These are phyloP conservation scores for Clistopyga incitator DNA, from an alignment of 2,888 invertebrate genomes.

Conservation along the genomic window DNA sequence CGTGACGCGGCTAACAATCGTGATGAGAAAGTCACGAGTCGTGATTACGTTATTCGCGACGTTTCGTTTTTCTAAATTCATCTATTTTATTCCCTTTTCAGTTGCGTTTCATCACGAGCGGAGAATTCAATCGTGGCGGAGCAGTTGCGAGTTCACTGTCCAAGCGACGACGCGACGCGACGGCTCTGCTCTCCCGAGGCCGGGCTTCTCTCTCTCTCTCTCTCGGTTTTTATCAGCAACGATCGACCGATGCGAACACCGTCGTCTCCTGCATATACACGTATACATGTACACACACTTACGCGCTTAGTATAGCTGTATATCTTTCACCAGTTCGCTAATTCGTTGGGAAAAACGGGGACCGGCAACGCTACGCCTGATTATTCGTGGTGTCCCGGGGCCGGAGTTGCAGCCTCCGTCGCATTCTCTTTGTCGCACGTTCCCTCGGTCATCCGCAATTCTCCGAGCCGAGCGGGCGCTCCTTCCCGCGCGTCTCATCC, in stretches of 20 bases:
- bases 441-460: constrained; percentile 4
- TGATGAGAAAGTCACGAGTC: too few species aligned
- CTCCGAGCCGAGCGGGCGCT: constrained; percentile 36
- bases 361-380: constrained; percentile 66
- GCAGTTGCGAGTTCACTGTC: constrained; percentile 39
- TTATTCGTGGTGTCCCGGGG: constrained; percentile 57
- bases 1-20: background rate
- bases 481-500: constrained; percentile 35
- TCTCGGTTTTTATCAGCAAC: constrained; percentile 59
- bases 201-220: constrained; percentile 46
- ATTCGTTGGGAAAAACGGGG: constrained; percentile 65
- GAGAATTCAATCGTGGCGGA: constrained; percentile 32
- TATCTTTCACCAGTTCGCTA: constrained; percentile 51
- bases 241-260: constrained; percentile 39
- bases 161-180: constrained; percentile 26
- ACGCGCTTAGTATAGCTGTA: constrained; percentile 13
- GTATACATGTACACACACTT: background rate
- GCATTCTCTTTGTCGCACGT: constrained; percentile 34
- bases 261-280: constrained; percentile 23
- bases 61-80: constrained; percentile 6
- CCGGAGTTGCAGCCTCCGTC: constrained; percentile 35
- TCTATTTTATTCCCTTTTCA: constrained; percentile 10
- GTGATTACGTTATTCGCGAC: background rate
- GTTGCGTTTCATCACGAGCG: constrained; percentile 57
- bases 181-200: constrained; percentile 44